Conservation (phyloP, 2,797 vertebrate genomes). For the Rhinella marina region DNA sequence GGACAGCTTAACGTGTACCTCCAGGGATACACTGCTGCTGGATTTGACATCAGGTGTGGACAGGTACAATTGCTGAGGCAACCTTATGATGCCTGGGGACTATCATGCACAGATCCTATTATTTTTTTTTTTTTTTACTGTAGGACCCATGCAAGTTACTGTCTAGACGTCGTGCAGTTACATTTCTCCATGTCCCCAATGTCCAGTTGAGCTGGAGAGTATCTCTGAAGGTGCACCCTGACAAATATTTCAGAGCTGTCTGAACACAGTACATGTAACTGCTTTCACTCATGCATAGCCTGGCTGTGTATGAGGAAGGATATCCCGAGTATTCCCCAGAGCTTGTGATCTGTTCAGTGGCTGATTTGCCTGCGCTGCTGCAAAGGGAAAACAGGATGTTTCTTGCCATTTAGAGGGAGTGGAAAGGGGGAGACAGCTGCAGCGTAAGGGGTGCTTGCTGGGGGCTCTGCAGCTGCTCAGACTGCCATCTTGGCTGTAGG, state of each 20-base stretch:
- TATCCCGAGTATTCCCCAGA: constrained; percentile 48
- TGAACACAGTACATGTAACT: background rate
- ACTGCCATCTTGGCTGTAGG: background rate
- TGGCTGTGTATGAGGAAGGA: constrained; percentile 26
- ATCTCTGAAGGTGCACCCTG: background rate
- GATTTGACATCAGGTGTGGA: no score
- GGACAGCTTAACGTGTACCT: no score
- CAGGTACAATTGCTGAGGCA: no score
- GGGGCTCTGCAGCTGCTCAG: constrained; percentile 49
- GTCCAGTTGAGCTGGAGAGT: no score
- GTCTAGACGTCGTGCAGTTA: no score
- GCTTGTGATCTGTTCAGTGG: constrained; percentile 6
- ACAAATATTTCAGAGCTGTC: background rate
- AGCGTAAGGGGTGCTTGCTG: constrained; percentile 44
- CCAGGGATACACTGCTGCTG: no score
- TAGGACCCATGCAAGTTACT: no score
- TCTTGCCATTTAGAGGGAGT: constrained; percentile 24
- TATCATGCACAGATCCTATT: no score
- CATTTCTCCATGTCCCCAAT: no score
- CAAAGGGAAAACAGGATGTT: constrained; percentile 54
- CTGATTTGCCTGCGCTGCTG: constrained; percentile 14
- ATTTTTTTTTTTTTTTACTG: no score
- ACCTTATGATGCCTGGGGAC: no score
- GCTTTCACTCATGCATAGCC: background rate
- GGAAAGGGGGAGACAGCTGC: constrained; percentile 43